Conservation (phyloP, 2,888 invertebrate species). For the Eutolmus rufibarbis region DNA sequence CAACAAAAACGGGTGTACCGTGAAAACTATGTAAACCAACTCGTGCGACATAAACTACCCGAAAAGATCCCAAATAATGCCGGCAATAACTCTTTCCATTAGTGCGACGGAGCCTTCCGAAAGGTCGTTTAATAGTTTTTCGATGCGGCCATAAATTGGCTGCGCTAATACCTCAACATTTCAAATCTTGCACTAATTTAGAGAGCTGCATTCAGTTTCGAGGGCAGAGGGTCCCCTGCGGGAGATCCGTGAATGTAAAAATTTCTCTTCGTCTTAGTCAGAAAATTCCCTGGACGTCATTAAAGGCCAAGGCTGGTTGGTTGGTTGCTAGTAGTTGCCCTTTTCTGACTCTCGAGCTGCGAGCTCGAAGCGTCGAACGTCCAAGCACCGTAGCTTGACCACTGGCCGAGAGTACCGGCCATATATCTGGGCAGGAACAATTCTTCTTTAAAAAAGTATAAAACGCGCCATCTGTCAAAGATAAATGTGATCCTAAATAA, state of each 20-base stretch:
- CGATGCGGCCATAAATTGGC: constrained; percentile 24
- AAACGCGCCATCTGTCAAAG: constrained; percentile 48
- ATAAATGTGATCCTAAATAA: constrained; percentile 49
- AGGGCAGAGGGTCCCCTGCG: not conserved
- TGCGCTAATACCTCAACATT: constrained; percentile 32
- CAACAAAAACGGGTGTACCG: not conserved
- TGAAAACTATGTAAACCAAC: not conserved
- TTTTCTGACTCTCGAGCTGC: not conserved
- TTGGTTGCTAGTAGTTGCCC: not conserved
- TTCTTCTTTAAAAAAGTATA: constrained; percentile 36
- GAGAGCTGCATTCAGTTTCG: not conserved
- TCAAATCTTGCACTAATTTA: constrained; percentile 11
- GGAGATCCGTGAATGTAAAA: constrained; percentile 14
- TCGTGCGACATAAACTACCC: not conserved
- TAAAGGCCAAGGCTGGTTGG: not conserved
- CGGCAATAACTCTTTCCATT: constrained; percentile 29
- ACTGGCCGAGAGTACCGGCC: not conserved
- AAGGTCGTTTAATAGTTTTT: constrained; percentile 38
- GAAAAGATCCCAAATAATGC: constrained; percentile 15
- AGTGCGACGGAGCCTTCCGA: constrained; percentile 26
- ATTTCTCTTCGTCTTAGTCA: constrained; percentile 6
- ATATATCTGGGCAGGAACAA: constrained; percentile 10
- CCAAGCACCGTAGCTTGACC: not conserved
- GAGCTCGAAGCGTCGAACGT: not conserved
- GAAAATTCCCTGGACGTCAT: constrained; percentile 21